Evolutionary conservation across 2,113 vertebrate genomes (phyloP).

Genomic region (Glaucomys volans): DNA sequence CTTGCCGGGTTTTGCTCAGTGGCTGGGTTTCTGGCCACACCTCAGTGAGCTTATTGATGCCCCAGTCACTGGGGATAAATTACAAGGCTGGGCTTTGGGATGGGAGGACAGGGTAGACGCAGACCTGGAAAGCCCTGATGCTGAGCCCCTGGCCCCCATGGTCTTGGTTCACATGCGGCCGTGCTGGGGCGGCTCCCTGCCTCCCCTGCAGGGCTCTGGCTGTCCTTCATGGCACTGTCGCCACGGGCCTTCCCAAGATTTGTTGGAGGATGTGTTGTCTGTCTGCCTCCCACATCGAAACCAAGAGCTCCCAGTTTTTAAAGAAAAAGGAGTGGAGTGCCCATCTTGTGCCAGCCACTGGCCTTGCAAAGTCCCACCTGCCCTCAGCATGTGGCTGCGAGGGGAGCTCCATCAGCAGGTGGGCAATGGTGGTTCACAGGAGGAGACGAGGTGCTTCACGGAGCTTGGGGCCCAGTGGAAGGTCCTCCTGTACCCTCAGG

Average conservation of each 20-base stretch:
- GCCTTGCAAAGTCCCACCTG: not conserved
- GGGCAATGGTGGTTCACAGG: not conserved
- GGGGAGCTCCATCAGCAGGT: not conserved
- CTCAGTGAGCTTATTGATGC: not conserved
- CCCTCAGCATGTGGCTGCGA: not conserved
- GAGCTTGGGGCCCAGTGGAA: not conserved
- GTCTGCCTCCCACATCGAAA: rapidly evolving
- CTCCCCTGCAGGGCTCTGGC: not conserved
- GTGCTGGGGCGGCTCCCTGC: not conserved
- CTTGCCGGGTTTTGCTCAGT: rapidly evolving
- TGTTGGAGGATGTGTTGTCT: rapidly evolving
- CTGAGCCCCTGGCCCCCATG: rapidly evolving
- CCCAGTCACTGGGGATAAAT: too few species aligned
- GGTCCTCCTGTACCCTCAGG: not conserved
- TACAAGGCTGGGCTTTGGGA: not conserved
- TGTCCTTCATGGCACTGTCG: not conserved
- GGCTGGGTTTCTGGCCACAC: not conserved
- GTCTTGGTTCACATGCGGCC: rapidly evolving
- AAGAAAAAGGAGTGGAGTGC: not conserved
- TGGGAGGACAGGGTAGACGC: too few species aligned
- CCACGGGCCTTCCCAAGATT: rapidly evolving
- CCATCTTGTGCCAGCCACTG: rapidly evolving
- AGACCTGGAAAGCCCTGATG: not conserved
- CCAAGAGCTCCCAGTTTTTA: not conserved
- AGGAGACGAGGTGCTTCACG: not conserved